Base-by-base conservation (phyloP, 2,888 invertebrate genomes). In the Sphaerophoria taeniata region DNA sequence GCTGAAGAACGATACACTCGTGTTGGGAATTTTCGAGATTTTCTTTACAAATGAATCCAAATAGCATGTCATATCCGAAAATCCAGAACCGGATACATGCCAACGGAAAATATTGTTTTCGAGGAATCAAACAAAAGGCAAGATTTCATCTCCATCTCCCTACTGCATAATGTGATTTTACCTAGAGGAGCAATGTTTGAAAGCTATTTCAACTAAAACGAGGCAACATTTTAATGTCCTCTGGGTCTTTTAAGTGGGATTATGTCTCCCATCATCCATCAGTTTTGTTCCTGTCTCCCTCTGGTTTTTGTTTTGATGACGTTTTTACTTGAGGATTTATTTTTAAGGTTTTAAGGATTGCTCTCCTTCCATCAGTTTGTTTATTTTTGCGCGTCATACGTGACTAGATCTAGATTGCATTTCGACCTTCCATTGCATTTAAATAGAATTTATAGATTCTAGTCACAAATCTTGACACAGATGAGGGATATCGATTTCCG, bases 111-210 rank as follows among this genome's bases (percentile, higher is more conserved):
- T 49, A 63, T 49, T 63, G 63, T 49, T 63, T 49, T 33, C 16
- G 1, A 5, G 9, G 14, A 63, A 11, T 33, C 16, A 58, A 63
- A 63, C 31, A 14, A 63, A 47, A 63, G 47, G 11, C n/a, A 12
- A 34, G 7, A 49, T 49, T 49, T 49, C 39, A 39, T 39, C 33
- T 49, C 39, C 6, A 7, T 39, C 39, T 34, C 63, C 49, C 47
- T 39, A 1, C 9, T 39, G 63, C 6, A 49, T 63, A 49, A 63
- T 63, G 49, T 63, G 63, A 63, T 49, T 63, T 63, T 47, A 47
- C 14, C 47, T 34, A 24, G 1, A 24, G 1, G 1, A 24, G 24
- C 24, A 24, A 24, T 24, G 24, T 24, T 24, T 24, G 24, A 24
- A 2, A 24, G 24, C 24, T 2, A 24, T 24, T 2, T 24, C 24